phyloP scores from a whole-genome alignment of 2,113 vertebrate genomes.

The Platysteira castanea region DNA sequence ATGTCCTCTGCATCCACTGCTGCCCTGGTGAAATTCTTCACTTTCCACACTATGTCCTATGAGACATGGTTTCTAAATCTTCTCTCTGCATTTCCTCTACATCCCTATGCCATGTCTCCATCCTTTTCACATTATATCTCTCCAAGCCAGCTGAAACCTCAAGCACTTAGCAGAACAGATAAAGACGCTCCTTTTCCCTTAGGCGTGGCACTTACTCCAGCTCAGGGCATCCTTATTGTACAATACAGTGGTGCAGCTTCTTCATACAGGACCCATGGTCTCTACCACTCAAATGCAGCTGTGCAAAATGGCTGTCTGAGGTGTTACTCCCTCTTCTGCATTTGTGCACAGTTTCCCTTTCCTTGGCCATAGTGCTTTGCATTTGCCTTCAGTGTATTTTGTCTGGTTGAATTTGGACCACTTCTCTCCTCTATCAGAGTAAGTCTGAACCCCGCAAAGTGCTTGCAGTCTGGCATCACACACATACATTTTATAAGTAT shows the following conservation, averaged over 20 bases:
- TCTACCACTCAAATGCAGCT: neutral
- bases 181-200: neutral
- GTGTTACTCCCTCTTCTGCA: neutral
- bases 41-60: neutral
- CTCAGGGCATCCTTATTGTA: neutral
- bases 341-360: neutral
- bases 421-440: neutral
- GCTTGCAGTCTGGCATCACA: neutral
- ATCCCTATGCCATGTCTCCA: neutral
- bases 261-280: neutral
- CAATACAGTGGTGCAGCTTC: neutral
- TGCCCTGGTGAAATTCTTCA: neutral
- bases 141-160: neutral
- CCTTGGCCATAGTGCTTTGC: neutral
- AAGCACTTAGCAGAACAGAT: neutral
- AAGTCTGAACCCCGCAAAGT: neutral
- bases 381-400: neutral
- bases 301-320: neutral
- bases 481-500: neutral
- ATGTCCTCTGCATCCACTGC: neutral
- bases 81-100: neutral
- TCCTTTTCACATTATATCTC: neutral
- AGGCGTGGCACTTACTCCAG: accelerated
- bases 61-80: neutral
- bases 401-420: neutral